Evolutionary conservation across 2,888 invertebrate genomes (phyloP).

Genomic region (Chalcosyrphus nemorum): DNA sequence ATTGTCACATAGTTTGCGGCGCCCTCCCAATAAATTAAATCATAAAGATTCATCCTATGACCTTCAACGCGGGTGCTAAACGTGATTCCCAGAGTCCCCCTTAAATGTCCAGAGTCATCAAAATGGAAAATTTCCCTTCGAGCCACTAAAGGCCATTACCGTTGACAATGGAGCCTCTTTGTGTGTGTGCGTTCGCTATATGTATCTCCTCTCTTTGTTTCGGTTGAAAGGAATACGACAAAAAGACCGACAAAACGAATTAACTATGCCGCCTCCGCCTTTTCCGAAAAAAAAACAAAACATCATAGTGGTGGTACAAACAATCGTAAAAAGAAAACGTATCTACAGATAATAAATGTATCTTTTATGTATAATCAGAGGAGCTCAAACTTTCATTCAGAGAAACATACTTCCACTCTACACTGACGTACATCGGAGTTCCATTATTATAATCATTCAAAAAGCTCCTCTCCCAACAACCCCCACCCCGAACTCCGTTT

Average conservation of each 20-base stretch:
- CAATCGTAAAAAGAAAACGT: not conserved
- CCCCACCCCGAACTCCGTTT: not conserved
- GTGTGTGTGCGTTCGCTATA: not conserved
- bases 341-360: slow-evolving; percentile 18
- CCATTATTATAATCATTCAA: not conserved
- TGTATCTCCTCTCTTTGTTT: not conserved
- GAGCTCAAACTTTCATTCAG: slow-evolving; percentile 48
- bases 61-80: slow-evolving; percentile 4
- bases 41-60: slow-evolving; percentile 4
- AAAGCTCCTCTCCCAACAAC: not conserved
- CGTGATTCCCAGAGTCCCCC: slow-evolving; percentile 9
- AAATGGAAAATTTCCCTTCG: slow-evolving; percentile 24
- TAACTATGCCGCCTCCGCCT: slow-evolving; percentile 6
- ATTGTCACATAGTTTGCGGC: slow-evolving; percentile 12
- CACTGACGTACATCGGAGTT: slow-evolving; percentile 51
- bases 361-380: slow-evolving; percentile 1
- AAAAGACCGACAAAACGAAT: not conserved
- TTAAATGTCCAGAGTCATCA: slow-evolving; percentile 14
- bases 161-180: slow-evolving; percentile 13
- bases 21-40: slow-evolving; percentile 16
- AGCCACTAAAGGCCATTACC: slow-evolving; percentile 22
- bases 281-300: not conserved
- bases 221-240: not conserved
- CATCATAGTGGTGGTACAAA: not conserved
- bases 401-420: slow-evolving; percentile 1